Conservation (phyloP, 2,113 vertebrate genomes). For the Thermophis baileyi region DNA sequence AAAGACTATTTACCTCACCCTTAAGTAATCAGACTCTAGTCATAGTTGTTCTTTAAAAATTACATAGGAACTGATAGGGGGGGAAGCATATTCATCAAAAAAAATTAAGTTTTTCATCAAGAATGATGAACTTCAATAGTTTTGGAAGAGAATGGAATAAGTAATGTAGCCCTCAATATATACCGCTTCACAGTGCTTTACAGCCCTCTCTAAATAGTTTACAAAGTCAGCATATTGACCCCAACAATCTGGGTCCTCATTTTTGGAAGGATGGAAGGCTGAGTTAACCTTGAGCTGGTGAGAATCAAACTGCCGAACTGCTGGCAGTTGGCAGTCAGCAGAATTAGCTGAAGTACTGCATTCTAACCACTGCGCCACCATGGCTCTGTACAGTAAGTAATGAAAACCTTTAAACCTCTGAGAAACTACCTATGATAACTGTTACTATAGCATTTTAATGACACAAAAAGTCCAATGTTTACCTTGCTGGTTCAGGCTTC, state of each 20-base stretch:
- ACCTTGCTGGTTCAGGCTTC: slow-evolving; percentile 94
- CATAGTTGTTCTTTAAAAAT: neutral
- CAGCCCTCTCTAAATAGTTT: too few relatives aligned
- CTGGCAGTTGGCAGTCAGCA: too few relatives aligned
- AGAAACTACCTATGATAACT: neutral
- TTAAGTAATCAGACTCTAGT: neutral
- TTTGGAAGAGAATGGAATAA: neutral
- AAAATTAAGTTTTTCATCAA: neutral
- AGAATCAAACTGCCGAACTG: too few relatives aligned
- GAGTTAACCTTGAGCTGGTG: too few relatives aligned
- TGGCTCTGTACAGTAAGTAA: neutral
- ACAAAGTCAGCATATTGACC: too few relatives aligned
- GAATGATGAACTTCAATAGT: neutral
- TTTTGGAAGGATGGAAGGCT: too few relatives aligned
- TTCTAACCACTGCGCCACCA: neutral
- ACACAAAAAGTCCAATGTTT: slow-evolving; percentile 28
- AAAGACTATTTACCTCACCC: neutral
- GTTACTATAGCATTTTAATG: neutral
- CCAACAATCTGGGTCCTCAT: too few relatives aligned
- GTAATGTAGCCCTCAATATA: neutral
- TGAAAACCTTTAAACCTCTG: neutral
- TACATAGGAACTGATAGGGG: neutral
- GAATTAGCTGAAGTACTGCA: too few relatives aligned
- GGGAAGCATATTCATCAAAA: neutral
- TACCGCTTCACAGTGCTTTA: too few relatives aligned